A percentile compares a stretch with the other conserved stretches of the same genome.
phyloP scores from a whole-genome alignment of 2,113 vertebrate species.

The Arizona elegans region DNA sequence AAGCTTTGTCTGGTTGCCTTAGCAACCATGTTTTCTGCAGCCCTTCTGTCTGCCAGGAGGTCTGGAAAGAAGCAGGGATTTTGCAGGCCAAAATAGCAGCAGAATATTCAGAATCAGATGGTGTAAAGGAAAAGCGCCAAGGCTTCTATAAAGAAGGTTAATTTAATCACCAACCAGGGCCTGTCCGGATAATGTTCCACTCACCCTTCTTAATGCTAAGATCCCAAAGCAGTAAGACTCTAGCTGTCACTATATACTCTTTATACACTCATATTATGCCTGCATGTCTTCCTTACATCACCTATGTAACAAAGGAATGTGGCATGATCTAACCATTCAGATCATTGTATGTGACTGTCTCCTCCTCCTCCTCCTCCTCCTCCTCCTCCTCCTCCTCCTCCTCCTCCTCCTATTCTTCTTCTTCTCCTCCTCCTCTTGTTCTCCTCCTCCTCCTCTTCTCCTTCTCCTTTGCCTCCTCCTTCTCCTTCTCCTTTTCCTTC shows the following conservation, averaged over 20 bases:
- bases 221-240: neutral
- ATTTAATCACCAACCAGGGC: neutral
- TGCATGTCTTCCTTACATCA: neutral
- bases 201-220: neutral
- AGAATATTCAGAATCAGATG: neutral
- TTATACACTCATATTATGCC: neutral
- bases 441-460: too few relatives aligned
- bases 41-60: neutral
- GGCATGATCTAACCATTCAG: neutral
- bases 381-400: too few relatives aligned
- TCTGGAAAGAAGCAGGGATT: neutral
- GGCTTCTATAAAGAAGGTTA: neutral
- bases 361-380: too few relatives aligned
- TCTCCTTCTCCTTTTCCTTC: fast-evolving
- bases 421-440: too few relatives aligned
- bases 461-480: too few relatives aligned
- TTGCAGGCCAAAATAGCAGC: neutral
- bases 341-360: neutral
- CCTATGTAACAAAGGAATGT: neutral
- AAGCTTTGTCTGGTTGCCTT: neutral
- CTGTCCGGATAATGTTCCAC: neutral
- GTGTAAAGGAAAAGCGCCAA: neutral
- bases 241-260: neutral
- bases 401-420: neutral
- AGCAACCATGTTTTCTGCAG: neutral